phyloP scores from a whole-genome alignment of 2,888 invertebrate genomes.

The Andrena bucephala region DNA sequence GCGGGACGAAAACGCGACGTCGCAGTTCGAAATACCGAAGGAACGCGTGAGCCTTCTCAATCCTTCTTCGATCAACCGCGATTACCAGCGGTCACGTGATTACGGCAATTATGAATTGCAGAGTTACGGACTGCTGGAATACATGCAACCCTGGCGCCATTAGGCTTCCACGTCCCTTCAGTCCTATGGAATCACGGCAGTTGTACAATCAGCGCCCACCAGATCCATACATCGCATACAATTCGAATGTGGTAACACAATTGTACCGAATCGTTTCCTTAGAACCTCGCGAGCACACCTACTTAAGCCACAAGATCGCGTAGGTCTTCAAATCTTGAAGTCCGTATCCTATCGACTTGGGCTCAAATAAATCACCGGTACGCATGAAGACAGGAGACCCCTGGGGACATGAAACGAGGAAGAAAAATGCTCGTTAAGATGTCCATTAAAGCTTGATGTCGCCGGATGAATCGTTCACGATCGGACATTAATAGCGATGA shows the following conservation, averaged over 20 bases:
- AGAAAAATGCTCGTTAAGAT: background rate
- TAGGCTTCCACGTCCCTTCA: conserved; percentile 48
- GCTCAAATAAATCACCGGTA: background rate
- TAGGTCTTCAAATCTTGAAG: too few species aligned
- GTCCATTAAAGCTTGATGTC: background rate
- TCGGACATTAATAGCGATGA: conserved; percentile 20
- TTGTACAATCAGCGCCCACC: background rate
- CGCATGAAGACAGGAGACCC: background rate
- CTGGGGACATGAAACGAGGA: background rate
- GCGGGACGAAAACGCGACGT: background rate
- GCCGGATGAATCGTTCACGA: conserved; percentile 3
- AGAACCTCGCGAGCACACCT: too few species aligned
- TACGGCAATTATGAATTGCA: conserved; percentile 78
- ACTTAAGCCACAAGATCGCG: too few species aligned
- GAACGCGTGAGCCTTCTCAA: background rate
- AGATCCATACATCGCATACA: background rate
- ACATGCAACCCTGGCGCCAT: conserved; percentile 76
- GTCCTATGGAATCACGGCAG: conserved; percentile 7
- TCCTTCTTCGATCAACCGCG: conserved; percentile 42
- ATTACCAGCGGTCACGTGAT: conserved; percentile 71
- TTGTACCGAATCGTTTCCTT: conserved; percentile 62
- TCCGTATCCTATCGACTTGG: background rate
- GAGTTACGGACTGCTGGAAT: conserved; percentile 80
- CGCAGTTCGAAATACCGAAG: background rate
- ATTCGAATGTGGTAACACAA: conserved; percentile 40